phyloP scores from a whole-genome alignment of 2,113 vertebrate species.

The Hemibagrus wyckioides region DNA sequence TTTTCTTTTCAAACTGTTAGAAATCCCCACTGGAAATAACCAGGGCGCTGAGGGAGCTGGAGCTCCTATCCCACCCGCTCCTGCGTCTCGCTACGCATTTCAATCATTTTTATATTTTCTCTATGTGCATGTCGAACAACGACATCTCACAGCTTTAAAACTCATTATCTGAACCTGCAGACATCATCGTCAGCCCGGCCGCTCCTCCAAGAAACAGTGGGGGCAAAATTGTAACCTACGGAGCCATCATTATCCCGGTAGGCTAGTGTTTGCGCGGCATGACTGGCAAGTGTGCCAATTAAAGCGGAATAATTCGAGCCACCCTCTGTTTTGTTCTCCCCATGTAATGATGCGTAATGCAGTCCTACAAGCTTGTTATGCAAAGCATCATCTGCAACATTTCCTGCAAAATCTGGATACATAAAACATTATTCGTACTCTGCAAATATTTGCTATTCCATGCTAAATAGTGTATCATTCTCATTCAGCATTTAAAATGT shows the following conservation, averaged over 20 bases:
- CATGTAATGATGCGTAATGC: slow-evolving; percentile 44
- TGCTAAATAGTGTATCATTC: neutral
- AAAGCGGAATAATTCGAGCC: slow-evolving; percentile 40
- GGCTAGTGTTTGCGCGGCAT: slow-evolving; percentile 1
- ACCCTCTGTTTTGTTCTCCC: slow-evolving; percentile 32
- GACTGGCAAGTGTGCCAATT: slow-evolving; percentile 54
- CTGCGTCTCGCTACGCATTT: neutral
- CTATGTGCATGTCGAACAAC: slow-evolving; percentile 8
- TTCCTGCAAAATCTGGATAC: neutral
- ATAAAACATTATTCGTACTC: neutral
- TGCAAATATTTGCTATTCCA: neutral
- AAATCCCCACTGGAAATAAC: slow-evolving; percentile 4
- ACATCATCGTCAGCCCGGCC: neutral
- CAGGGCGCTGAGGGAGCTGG: neutral
- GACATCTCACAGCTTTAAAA: slow-evolving; percentile 28
- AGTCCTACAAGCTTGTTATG: slow-evolving; percentile 42
- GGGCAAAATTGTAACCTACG: slow-evolving; percentile 43
- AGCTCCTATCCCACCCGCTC: neutral
- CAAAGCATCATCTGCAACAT: slow-evolving; percentile 20
- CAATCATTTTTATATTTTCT: slow-evolving; percentile 14
- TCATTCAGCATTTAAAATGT: neutral
- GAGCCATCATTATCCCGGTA: slow-evolving; percentile 48
- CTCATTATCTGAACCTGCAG: slow-evolving; percentile 39
- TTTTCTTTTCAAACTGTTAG: neutral
- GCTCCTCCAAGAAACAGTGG: slow-evolving; percentile 21